Conservation (phyloP, 1,140 invertebrate species). For the Bombus sylvicola region DNA sequence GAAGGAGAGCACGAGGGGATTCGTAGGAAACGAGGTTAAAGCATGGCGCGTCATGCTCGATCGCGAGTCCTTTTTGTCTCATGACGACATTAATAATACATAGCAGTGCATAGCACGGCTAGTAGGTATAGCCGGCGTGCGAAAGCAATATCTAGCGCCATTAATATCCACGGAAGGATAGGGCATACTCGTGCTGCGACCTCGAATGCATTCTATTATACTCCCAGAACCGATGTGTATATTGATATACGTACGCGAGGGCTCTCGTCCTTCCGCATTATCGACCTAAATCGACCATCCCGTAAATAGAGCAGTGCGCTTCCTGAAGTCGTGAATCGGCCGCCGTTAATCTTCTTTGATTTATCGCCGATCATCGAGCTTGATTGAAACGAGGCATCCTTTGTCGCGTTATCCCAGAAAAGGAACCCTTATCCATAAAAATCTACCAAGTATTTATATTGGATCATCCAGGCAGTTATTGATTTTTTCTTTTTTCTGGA, state of each 20-base stretch:
- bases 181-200: slow-evolving; percentile 56
- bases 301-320: slow-evolving; percentile 46
- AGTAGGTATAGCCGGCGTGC: slow-evolving; percentile 52
- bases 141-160: slow-evolving; percentile 76
- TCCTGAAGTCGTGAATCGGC: slow-evolving; percentile 45
- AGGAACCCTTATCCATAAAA: too few species aligned
- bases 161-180: slow-evolving; percentile 75
- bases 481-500: neutral
- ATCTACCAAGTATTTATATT: neutral
- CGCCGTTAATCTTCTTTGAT: slow-evolving; percentile 51
- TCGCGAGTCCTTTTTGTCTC: slow-evolving; percentile 61
- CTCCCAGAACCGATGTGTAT: slow-evolving; percentile 54
- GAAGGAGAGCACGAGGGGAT: neutral
- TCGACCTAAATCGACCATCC: slow-evolving; percentile 47
- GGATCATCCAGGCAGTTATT: neutral
- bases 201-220: slow-evolving; percentile 72
- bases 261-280: slow-evolving; percentile 56
- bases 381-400: slow-evolving; percentile 22
- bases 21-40: slow-evolving; percentile 22
- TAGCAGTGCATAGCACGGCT: slow-evolving; percentile 33
- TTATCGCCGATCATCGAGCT: slow-evolving; percentile 12
- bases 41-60: slow-evolving; percentile 48
- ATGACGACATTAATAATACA: slow-evolving; percentile 67
- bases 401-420: neutral
- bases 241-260: slow-evolving; percentile 58